phyloP scores from a whole-genome alignment of 1,140 invertebrate genomes.

The Drosophila kepulauana region DNA sequence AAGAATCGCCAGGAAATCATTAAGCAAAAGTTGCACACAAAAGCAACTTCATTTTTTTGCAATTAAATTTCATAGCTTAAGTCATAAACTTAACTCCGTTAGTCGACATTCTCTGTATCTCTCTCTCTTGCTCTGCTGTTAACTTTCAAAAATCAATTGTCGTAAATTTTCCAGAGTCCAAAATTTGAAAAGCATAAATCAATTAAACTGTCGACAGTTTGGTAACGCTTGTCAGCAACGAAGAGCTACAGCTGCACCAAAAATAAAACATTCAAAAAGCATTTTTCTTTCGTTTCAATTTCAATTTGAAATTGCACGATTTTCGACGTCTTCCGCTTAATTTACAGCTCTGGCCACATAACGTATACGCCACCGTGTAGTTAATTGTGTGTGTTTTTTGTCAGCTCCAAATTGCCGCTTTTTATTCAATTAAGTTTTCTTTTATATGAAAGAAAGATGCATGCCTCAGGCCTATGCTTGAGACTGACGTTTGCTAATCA shows the following conservation, averaged over 20 bases:
- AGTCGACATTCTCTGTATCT: constrained; percentile 2
- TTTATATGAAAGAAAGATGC: constrained; percentile 25
- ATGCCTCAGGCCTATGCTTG: constrained; percentile 23
- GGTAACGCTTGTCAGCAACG: constrained; percentile 50
- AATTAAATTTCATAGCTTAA: constrained; percentile 10
- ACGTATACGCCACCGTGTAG: constrained; percentile 50
- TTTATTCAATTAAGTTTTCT: constrained; percentile 26
- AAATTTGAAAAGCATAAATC: constrained; percentile 61
- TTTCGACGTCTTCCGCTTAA: constrained; percentile 63
- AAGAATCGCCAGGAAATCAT: constrained; percentile 12
- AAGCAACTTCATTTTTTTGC: background rate
- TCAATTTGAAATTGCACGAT: constrained; percentile 70
- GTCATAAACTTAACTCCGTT: constrained; percentile 19
- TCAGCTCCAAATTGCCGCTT: constrained; percentile 63
- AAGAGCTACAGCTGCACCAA: constrained; percentile 24
- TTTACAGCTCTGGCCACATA: constrained; percentile 29
- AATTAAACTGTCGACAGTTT: constrained; percentile 78
- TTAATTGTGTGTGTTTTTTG: constrained; percentile 71
- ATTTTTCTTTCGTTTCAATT: constrained; percentile 21
- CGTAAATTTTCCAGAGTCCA: constrained; percentile 39
- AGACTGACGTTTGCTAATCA: constrained; percentile 56
- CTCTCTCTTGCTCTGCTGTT: background rate
- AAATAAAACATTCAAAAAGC: constrained; percentile 36
- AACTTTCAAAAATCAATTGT: constrained; percentile 50
- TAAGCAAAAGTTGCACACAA: constrained; percentile 1